A percentile compares a stretch with the other conserved stretches of the same genome.
Evolutionary conservation across 2,888 invertebrate genomes (phyloP).

Genomic region (Macrophya alboannulata): DNA sequence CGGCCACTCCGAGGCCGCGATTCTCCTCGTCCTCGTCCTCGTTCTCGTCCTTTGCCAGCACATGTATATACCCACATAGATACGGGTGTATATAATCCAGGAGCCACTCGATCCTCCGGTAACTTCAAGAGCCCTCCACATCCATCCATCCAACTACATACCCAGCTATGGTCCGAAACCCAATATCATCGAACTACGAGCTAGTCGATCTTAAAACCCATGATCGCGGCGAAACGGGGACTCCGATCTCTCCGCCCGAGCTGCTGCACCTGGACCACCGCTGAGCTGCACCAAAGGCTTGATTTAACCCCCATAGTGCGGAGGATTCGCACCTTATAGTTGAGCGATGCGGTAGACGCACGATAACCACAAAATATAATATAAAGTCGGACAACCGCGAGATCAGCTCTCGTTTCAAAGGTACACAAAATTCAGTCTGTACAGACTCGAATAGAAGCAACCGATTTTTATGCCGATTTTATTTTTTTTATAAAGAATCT

Average conservation of each 20-base stretch:
- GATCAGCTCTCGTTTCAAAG: neutral
- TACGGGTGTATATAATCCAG: slow-evolving; percentile 37
- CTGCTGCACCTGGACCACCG: slow-evolving; percentile 45
- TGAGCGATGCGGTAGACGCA: slow-evolving; percentile 44
- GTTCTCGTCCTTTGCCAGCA: neutral
- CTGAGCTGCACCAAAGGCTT: slow-evolving; percentile 18
- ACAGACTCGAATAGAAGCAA: neutral
- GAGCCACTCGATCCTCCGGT: slow-evolving; percentile 12
- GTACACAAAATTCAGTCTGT: neutral
- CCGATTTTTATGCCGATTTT: neutral
- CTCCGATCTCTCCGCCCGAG: neutral
- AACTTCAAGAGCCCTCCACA: slow-evolving; percentile 28
- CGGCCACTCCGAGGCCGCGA: slow-evolving; percentile 67
- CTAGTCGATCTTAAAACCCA: neutral
- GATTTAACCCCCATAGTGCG: slow-evolving; percentile 52
- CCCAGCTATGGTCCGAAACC: neutral
- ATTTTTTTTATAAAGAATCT: too few species aligned
- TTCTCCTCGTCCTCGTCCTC: neutral
- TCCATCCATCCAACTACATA: neutral
- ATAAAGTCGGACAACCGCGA: slow-evolving; percentile 4
- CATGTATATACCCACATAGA: neutral
- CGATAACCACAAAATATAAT: slow-evolving; percentile 24
- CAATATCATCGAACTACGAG: slow-evolving; percentile 8
- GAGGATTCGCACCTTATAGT: slow-evolving; percentile 51
- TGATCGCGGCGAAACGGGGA: slow-evolving; percentile 6